Evolutionary conservation across 2,888 invertebrate species (phyloP).

Genomic region (Cantharis nigra): DNA sequence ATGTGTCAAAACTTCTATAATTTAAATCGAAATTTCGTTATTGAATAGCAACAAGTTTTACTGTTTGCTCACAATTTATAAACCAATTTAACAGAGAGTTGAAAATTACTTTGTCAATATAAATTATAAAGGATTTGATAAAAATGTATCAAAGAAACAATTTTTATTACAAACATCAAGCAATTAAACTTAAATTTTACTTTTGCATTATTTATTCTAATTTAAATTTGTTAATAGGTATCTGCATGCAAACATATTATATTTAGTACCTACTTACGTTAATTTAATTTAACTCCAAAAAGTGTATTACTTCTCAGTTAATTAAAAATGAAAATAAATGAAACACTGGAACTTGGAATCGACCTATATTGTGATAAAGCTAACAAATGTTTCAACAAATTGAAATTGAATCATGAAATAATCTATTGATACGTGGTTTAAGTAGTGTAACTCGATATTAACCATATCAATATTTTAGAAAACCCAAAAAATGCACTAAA

Average conservation of each 20-base stretch:
- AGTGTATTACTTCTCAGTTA: no score
- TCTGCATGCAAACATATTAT: no score
- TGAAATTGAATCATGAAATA: not conserved
- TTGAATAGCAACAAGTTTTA: not conserved
- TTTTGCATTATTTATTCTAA: no score
- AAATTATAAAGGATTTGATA: not conserved
- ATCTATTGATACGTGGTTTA: no score
- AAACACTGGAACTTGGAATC: not conserved
- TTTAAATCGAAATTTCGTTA: conserved; percentile 13
- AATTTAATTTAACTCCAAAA: no score
- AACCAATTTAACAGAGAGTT: not conserved
- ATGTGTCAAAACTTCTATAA: conserved; percentile 4
- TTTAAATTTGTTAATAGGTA: no score
- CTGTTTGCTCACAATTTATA: not conserved
- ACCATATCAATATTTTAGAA: no score
- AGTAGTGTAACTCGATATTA: no score
- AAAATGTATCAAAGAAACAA: not conserved
- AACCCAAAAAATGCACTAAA: no score
- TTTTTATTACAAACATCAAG: no score
- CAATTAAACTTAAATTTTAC: not conserved
- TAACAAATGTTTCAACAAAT: not conserved
- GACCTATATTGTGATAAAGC: not conserved
- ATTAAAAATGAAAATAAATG: no score
- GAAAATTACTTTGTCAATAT: not conserved
- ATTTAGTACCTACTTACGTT: no score